These are phyloP conservation scores for Patella depressa DNA, from an alignment of 2,888 invertebrate genomes.

Conservation along the genomic window DNA sequence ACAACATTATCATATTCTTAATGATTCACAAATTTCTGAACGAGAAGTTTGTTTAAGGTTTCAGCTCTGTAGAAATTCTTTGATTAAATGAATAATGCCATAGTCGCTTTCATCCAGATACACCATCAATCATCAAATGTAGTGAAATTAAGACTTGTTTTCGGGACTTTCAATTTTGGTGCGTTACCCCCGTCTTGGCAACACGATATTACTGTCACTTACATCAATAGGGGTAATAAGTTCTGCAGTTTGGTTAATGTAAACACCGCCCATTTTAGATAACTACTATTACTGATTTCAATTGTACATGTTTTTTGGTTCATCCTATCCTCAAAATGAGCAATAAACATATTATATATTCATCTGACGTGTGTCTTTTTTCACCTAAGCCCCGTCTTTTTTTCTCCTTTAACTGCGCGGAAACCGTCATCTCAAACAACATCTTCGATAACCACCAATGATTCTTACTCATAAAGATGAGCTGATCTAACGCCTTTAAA, in stretches of 20 bases:
- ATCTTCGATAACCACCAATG: no score
- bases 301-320: not conserved
- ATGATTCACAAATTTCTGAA: not conserved
- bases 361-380: no score
- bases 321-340: no score
- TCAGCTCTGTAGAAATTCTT: not conserved
- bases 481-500: no score
- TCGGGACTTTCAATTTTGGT: not conserved
- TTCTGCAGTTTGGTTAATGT: not conserved
- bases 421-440: no score
- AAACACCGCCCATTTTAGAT: conserved; percentile 8
- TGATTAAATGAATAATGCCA: not conserved
- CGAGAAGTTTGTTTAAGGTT: not conserved
- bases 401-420: no score
- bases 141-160: not conserved
- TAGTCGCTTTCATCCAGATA: not conserved
- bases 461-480: no score
- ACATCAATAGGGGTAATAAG: not conserved
- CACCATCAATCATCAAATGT: not conserved
- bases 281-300: not conserved
- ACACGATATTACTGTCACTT: not conserved
- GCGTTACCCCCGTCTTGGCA: not conserved
- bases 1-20: conserved; percentile 12
- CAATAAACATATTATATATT: no score
- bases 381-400: no score